Conservation (phyloP, 2,888 invertebrate species). For the Chymomyza procnemis region DNA sequence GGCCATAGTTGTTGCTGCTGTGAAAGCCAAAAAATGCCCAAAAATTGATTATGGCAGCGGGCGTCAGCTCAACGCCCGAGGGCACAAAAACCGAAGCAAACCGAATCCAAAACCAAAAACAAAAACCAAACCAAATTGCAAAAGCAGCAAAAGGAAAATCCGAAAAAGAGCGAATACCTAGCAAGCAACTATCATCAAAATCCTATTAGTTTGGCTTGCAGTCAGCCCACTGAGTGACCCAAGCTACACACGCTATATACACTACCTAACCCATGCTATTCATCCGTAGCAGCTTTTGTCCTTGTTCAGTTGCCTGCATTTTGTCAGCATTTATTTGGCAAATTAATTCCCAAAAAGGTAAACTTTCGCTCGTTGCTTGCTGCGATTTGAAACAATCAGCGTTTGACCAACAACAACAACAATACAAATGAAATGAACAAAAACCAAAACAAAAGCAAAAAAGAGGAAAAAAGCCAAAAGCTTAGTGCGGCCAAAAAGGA, state of each 20-base stretch:
- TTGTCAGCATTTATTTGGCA: constrained; percentile 70
- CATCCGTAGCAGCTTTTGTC: constrained; percentile 43
- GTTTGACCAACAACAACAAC: constrained; percentile 20
- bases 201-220: constrained; percentile 69
- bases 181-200: constrained; percentile 72
- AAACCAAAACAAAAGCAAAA: constrained; percentile 2
- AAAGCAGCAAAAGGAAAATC: constrained; percentile 18
- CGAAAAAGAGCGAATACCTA: constrained; percentile 29
- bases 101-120: constrained; percentile 10
- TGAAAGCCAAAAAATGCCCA: constrained; percentile 34
- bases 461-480: neutral
- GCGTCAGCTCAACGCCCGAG: constrained; percentile 41
- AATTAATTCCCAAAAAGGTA: constrained; percentile 74
- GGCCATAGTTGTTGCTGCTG: neutral
- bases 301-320: constrained; percentile 65
- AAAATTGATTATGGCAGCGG: constrained; percentile 67
- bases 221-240: constrained; percentile 22
- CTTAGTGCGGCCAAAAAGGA: constrained; percentile 15
- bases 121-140: constrained; percentile 14
- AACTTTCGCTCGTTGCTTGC: constrained; percentile 42
- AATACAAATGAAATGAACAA: constrained; percentile 11
- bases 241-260: neutral
- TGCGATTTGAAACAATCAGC: constrained; percentile 73
- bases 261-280: neutral
- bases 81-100: neutral